Percentiles rank a stretch among this genome's conserved stretches.
Evolutionary conservation across 2,113 vertebrate species (phyloP).

Genomic region (Oriolus oriolus): DNA sequence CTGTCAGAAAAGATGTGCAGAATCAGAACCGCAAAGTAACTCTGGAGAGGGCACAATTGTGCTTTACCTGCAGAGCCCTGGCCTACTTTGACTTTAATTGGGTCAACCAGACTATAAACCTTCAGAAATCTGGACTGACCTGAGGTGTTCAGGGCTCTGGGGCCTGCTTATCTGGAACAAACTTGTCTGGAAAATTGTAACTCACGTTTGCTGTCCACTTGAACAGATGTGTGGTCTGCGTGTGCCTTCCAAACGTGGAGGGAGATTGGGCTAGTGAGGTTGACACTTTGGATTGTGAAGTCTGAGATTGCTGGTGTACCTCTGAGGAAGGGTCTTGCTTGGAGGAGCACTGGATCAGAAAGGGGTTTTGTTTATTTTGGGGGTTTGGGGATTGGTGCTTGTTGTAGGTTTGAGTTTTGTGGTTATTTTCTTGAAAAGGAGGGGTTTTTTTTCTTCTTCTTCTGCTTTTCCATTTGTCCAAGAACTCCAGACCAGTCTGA

Average conservation of each 20-base stretch:
- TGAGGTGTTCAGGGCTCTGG: background rate
- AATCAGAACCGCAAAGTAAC: background rate
- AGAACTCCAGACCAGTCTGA: background rate
- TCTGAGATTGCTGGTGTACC: background rate
- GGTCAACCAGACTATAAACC: background rate
- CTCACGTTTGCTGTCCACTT: background rate
- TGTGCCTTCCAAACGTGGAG: background rate
- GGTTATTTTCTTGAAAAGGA: background rate
- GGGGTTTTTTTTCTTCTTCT: background rate
- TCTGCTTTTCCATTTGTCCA: background rate
- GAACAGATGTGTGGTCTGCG: background rate
- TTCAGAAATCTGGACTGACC: background rate
- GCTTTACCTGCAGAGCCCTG: conserved; percentile 16
- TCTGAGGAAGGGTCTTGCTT: background rate
- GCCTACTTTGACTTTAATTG: conserved; percentile 30
- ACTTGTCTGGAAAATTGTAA: background rate
- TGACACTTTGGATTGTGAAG: background rate
- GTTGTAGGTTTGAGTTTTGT: background rate
- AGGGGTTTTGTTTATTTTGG: background rate
- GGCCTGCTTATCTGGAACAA: background rate
- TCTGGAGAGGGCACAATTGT: background rate
- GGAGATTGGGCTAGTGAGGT: background rate
- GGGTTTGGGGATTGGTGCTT: background rate
- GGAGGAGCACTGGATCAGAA: background rate
- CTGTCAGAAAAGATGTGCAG: background rate